Percentiles rank a stretch among this genome's conserved stretches.
Evolutionary conservation across 2,888 invertebrate genomes (phyloP).

Genomic region (Penaeus monodon): DNA sequence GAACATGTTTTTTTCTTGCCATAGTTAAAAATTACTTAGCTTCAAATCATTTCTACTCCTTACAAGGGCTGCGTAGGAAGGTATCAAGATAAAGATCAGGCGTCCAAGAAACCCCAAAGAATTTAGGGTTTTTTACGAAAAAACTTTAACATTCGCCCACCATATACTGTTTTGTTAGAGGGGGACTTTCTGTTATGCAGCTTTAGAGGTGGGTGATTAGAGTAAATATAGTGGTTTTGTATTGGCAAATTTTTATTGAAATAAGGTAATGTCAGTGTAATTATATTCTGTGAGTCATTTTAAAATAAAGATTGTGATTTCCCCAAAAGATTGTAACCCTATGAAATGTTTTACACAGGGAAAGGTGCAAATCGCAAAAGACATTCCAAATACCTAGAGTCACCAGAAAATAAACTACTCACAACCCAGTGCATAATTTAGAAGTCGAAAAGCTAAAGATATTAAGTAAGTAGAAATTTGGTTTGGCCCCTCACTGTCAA

Average conservation of each 20-base stretch:
- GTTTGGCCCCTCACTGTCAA: background rate
- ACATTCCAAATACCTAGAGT: slow-evolving; percentile 46
- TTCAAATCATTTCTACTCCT: background rate
- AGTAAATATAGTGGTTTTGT: background rate
- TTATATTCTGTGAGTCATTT: background rate
- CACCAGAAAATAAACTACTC: slow-evolving; percentile 30
- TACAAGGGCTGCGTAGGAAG: background rate
- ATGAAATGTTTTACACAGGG: slow-evolving; percentile 12
- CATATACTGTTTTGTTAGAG: slow-evolving; percentile 44
- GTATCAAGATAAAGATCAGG: slow-evolving; percentile 41
- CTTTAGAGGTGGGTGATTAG: slow-evolving; percentile 34
- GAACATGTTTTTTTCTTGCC: no score
- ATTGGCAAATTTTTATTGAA: background rate
- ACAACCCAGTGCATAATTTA: slow-evolving; percentile 56
- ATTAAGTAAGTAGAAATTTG: slow-evolving; percentile 40
- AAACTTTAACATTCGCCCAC: slow-evolving; percentile 41
- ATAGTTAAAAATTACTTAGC: no score
- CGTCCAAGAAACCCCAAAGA: slow-evolving; percentile 40
- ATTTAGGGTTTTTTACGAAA: slow-evolving; percentile 35
- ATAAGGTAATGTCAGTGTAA: background rate
- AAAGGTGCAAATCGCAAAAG: slow-evolving; percentile 51
- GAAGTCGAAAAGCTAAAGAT: slow-evolving; percentile 51
- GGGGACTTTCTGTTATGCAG: slow-evolving; percentile 48
- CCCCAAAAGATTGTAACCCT: background rate
- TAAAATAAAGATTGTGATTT: background rate